Base-by-base conservation (phyloP, 2,888 invertebrate species). In the Agonopterix arenella region DNA sequence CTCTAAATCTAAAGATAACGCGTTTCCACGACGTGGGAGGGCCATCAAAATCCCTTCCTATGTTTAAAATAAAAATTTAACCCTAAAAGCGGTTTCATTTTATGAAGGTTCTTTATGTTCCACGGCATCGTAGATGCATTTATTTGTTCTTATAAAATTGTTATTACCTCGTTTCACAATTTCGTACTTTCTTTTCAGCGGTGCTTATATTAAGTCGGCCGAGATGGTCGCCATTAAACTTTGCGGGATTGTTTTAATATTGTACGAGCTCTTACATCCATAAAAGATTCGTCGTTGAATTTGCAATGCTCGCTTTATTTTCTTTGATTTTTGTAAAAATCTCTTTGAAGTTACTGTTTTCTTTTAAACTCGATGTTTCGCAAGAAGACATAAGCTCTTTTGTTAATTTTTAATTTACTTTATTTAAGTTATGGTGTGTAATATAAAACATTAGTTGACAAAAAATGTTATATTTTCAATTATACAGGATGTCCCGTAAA, bases 51-150 rank as follows among this genome's bases (percentile, higher is more conserved):
- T 86, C 88, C 86, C 88, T 83, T 78, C 66, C 88, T 81, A 88
- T 88, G 88, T 88, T 88, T 88, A 88, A 88, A 88, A 88, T 88
- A 88, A 88, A 88, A 88, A 85, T 86, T 84, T 80, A 77, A 84
- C 81, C 77, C 76, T 79, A 79, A 85, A 73, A 75, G 73, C 80
- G 73, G 76, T 80, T 73, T 58, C 69, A 68, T 76, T 84, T 84
- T 80, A 82, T 75, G 76, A 70, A 68, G 66, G 68, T 72, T 65
- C 70, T 81, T 81, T 82, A 82, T 77, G 66, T 59, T 61, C 65
- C 61, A 59, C 67, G 65, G 63, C 64, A 73, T 69, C 64, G 69
- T 62, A 62, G 67, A 77, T 79, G 77, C 79, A 78, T 80, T 78
- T 80, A 79, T 82, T 76, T 80, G 73, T 78, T 73, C 72, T 76